Evolutionary conservation across 2,797 vertebrate species (phyloP).

Genomic region (Danio choprae): DNA sequence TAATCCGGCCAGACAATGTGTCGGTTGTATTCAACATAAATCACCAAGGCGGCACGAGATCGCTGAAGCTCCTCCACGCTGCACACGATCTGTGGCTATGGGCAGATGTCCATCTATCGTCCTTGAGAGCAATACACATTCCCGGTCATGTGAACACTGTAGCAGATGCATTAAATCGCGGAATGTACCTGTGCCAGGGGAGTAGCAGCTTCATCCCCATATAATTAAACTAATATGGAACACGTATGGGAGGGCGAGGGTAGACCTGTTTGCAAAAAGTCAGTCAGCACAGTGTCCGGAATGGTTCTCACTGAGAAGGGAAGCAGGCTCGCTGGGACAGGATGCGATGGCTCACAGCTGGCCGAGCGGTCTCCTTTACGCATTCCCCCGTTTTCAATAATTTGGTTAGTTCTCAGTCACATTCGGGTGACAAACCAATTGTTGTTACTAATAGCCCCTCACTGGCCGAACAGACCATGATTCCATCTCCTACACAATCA

Average conservation of each 20-base stretch:
- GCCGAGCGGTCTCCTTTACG: background rate
- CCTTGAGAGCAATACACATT: background rate
- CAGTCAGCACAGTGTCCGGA: background rate
- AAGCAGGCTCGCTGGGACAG: background rate
- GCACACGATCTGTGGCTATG: background rate
- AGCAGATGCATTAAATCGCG: background rate
- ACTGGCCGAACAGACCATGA: background rate
- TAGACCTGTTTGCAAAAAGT: background rate
- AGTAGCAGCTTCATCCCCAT: background rate
- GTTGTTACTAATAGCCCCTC: background rate
- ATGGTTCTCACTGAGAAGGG: background rate
- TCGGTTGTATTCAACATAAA: background rate
- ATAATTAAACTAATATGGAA: background rate
- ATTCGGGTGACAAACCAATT: constrained; percentile 12
- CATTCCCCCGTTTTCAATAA: constrained; percentile 8
- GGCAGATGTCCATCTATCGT: background rate
- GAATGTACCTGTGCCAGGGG: background rate
- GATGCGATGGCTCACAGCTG: background rate
- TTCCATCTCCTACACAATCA: background rate
- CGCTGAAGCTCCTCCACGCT: background rate
- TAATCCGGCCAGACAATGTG: background rate
- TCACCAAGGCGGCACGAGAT: background rate
- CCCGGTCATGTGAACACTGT: background rate
- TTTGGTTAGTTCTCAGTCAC: constrained; percentile 1
- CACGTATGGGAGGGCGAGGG: background rate